Conservation (phyloP, 2,888 invertebrate species). For the Stenoptilia bipunctidactyla region DNA sequence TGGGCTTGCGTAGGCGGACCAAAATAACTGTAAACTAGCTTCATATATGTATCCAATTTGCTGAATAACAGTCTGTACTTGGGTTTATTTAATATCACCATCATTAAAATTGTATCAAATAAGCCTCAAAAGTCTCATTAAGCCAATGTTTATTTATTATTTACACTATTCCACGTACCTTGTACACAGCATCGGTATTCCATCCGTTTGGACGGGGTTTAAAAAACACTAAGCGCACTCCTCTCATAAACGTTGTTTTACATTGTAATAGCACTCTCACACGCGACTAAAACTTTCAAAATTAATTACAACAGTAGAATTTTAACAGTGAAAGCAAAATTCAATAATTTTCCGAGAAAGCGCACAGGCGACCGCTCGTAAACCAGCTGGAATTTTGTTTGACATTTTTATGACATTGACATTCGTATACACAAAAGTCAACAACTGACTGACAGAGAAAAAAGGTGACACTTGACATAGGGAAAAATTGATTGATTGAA, state of each 20-base stretch:
- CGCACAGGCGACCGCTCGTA: constrained; percentile 9
- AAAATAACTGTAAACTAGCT: constrained; percentile 6
- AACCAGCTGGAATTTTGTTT: constrained; percentile 24
- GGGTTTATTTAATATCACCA: too few relatives aligned
- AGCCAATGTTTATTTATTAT: not conserved
- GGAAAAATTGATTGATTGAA: too few relatives aligned
- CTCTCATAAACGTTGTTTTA: constrained; percentile 22
- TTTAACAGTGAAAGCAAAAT: constrained; percentile 14
- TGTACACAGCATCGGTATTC: constrained; percentile 39
- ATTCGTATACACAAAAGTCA: too few relatives aligned
- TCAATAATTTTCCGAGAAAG: constrained; percentile 11
- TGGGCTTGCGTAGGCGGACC: constrained; percentile 23
- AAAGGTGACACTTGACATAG: not conserved
- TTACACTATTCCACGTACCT: constrained; percentile 28
- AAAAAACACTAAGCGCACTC: constrained; percentile 19
- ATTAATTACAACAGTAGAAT: constrained; percentile 14
- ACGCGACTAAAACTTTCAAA: constrained; percentile 4
- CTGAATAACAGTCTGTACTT: too few relatives aligned
- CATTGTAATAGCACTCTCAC: constrained; percentile 15
- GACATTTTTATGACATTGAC: not conserved
- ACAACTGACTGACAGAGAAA: too few relatives aligned
- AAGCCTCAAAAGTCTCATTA: not conserved
- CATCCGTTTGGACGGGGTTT: constrained; percentile 35
- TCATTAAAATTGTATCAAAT: too few relatives aligned
- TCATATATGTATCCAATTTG: too few relatives aligned